Conservation (phyloP, 2,797 vertebrate genomes). For the Characodon lateralis region DNA sequence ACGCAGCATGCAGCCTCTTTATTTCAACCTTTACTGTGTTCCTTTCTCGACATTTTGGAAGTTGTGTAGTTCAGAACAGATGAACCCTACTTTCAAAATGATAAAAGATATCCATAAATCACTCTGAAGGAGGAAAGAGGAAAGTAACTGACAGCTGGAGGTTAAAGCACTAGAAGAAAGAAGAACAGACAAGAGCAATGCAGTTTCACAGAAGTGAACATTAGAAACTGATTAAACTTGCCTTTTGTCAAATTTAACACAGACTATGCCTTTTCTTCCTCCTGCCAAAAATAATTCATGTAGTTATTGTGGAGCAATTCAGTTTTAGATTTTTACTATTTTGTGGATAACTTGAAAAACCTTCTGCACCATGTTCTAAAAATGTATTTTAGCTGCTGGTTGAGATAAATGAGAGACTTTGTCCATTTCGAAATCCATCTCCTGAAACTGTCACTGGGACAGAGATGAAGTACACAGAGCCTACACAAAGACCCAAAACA, state of each 20-base stretch:
- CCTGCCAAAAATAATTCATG: not conserved
- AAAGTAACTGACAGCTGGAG: conserved; percentile 26
- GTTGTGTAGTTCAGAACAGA: conserved; percentile 64
- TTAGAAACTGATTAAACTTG: conserved; percentile 22
- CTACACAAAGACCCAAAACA: not conserved
- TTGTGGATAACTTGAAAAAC: not conserved
- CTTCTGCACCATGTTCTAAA: not conserved
- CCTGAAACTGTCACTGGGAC: not conserved
- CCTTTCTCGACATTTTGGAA: conserved; percentile 37
- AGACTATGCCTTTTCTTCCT: not conserved
- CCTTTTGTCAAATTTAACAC: conserved; percentile 6
- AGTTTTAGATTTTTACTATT: not conserved
- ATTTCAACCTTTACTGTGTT: conserved; percentile 30
- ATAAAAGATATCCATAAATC: conserved; percentile 75
- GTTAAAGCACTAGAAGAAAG: conserved; percentile 7
- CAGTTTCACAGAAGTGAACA: conserved; percentile 14
- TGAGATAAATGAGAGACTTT: not conserved
- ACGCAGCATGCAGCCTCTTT: conserved; percentile 7
- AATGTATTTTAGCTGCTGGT: not conserved
- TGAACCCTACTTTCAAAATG: conserved; percentile 67
- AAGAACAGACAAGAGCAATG: too few relatives aligned
- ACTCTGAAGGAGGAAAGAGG: conserved; percentile 23
- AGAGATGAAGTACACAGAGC: not conserved
- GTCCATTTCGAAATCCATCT: not conserved
- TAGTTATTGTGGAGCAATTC: not conserved